Evolutionary conservation across 64 coral and sea anemone genomes (phyloP).

Genomic region (Cladopsammia gracilis): DNA sequence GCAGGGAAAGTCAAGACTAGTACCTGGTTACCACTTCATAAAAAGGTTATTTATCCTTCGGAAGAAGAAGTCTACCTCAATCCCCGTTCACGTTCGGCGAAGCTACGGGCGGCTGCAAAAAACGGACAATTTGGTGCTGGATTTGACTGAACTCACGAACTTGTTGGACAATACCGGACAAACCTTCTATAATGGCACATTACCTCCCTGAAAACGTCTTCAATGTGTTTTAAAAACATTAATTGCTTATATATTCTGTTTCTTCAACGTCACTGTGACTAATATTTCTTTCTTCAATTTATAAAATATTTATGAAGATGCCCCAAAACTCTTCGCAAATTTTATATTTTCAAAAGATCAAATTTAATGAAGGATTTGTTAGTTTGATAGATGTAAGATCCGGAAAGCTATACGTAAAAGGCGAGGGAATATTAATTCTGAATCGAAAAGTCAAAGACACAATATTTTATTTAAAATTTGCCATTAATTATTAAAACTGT

Average conservation of each 20-base stretch:
- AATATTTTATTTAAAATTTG: not conserved
- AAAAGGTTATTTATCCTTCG: conserved; percentile 79
- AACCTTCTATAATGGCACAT: conserved; percentile 40
- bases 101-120: conserved; percentile 88
- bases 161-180: conserved; percentile 37
- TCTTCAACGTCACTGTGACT: not conserved
- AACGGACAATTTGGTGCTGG: conserved; percentile 78
- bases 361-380: not conserved
- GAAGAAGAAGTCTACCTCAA: conserved; percentile 89
- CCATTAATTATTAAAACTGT: not conserved
- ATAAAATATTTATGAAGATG: not conserved
- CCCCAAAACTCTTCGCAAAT: not conserved
- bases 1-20: conserved; percentile 35
- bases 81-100: conserved; percentile 85
- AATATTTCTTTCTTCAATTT: not conserved
- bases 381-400: not conserved
- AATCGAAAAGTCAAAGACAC: not conserved
- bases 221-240: not conserved
- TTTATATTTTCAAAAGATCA: not conserved
- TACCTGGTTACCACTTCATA: conserved; percentile 85
- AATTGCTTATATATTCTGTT: not conserved
- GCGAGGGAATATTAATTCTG: not conserved
- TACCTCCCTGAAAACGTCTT: not conserved
- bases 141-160: conserved; percentile 68
- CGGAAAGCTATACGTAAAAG: not conserved